Evolutionary conservation across 2,888 invertebrate genomes (phyloP).

Genomic region (Lepetodrilus schrolli): DNA sequence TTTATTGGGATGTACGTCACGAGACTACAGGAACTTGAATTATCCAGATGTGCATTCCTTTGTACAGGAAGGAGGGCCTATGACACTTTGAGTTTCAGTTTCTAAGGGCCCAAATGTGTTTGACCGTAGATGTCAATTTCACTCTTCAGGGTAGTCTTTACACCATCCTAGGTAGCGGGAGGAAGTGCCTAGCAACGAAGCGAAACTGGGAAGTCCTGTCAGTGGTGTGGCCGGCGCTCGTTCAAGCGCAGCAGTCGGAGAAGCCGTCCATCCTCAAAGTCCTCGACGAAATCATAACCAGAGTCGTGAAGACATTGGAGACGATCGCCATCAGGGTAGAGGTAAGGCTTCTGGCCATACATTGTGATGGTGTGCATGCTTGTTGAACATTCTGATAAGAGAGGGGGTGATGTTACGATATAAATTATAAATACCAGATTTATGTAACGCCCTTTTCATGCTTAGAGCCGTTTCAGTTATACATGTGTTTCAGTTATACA

Average conservation of each 20-base stretch:
- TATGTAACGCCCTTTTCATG: too few species aligned
- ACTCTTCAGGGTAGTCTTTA: constrained; percentile 83
- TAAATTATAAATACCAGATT: too few species aligned
- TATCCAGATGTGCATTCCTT: background rate
- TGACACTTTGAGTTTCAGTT: too few species aligned
- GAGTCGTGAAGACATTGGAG: constrained; percentile 72
- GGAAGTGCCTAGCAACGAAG: constrained; percentile 80
- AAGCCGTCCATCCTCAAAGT: constrained; percentile 80
- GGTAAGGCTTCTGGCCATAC: constrained; percentile 46
- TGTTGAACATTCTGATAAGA: too few species aligned
- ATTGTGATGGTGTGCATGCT: too few species aligned
- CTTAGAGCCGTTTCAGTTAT: too few species aligned
- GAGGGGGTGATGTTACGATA: too few species aligned
- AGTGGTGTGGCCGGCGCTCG: constrained; percentile 86
- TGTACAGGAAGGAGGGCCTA: background rate
- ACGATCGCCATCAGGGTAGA: constrained; percentile 66
- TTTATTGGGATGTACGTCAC: too few species aligned
- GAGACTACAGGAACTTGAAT: too few species aligned
- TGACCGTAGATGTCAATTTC: constrained; percentile 19
- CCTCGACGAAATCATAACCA: constrained; percentile 75
- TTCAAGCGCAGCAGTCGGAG: constrained; percentile 87
- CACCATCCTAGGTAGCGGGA: constrained; percentile 81
- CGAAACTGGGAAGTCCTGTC: constrained; percentile 85
- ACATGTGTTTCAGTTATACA: too few species aligned
- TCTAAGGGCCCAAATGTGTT: too few species aligned